Conservation (phyloP, 2,797 vertebrate species). For the Discoglossus pictus region DNA sequence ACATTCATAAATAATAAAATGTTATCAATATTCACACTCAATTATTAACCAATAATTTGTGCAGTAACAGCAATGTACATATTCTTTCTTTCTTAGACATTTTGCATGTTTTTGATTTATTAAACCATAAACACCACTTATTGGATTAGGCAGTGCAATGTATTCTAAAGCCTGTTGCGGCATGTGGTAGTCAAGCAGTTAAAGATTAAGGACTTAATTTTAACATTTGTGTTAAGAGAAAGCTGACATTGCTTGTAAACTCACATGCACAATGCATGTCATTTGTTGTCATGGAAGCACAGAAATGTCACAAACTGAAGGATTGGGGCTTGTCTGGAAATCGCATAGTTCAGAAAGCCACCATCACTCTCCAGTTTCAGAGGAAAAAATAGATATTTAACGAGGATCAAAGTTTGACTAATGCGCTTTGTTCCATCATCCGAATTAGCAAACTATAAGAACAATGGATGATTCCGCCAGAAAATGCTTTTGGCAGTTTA, state of each 20-base stretch:
- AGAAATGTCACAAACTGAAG: conserved; percentile 51
- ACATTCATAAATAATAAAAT: too few relatives aligned
- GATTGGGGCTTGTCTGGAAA: conserved; percentile 39
- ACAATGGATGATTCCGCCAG: conserved; percentile 35
- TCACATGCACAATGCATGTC: conserved; percentile 35
- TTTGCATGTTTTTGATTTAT: neutral
- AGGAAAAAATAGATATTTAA: conserved; percentile 48
- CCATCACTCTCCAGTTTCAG: conserved; percentile 20
- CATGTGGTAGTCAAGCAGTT: conserved; percentile 33
- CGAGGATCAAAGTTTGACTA: conserved; percentile 32
- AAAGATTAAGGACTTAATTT: conserved; percentile 43
- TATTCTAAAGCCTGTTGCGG: conserved; percentile 11
- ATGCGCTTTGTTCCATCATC: conserved; percentile 49
- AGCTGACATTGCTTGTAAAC: conserved; percentile 54
- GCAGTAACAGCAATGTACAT: neutral
- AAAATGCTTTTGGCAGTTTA: conserved; percentile 33
- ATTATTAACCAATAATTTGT: neutral
- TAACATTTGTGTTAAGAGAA: conserved; percentile 51
- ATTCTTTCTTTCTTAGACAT: too few relatives aligned
- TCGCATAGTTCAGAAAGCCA: conserved; percentile 40
- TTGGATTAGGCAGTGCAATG: conserved; percentile 15
- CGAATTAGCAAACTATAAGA: conserved; percentile 44
- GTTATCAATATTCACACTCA: neutral
- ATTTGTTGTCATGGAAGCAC: conserved; percentile 69
- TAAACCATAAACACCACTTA: neutral